Conservation (phyloP, 2,797 vertebrate species). For the Denticeps clupeoides region DNA sequence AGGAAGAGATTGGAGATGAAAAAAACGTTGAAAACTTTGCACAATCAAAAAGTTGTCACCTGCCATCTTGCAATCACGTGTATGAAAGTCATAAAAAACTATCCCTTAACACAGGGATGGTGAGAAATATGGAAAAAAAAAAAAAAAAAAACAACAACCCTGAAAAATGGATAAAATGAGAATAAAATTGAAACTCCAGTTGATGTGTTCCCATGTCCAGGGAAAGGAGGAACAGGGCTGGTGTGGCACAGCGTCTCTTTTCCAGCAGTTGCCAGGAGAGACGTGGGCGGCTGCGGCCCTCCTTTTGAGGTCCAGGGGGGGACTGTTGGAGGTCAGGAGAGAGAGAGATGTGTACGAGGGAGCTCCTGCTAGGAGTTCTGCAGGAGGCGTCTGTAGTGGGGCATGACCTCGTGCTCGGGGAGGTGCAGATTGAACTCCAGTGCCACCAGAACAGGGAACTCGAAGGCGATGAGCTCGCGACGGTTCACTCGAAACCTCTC, state of each 20-base stretch:
- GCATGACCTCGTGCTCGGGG: slow-evolving; percentile 92
- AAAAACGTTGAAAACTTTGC: slow-evolving; percentile 23
- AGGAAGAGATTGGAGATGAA: slow-evolving; percentile 12
- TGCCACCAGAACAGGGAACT: slow-evolving; percentile 93
- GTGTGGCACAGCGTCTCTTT: slow-evolving; percentile 18
- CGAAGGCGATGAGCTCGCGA: slow-evolving; percentile 91
- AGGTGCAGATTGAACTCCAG: slow-evolving; percentile 95
- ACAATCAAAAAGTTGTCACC: slow-evolving; percentile 27
- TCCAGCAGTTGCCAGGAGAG: slow-evolving; percentile 16
- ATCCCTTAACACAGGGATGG: neutral
- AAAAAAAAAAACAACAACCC: slow-evolving; percentile 26
- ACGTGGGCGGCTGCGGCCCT: slow-evolving; percentile 6
- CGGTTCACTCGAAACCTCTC: slow-evolving; percentile 94
- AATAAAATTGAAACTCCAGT: slow-evolving; percentile 24
- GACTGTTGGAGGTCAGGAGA: slow-evolving; percentile 32
- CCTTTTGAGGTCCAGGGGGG: slow-evolving; percentile 12
- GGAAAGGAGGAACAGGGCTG: too few species aligned
- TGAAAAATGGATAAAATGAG: slow-evolving; percentile 22
- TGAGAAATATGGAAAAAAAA: slow-evolving; percentile 13
- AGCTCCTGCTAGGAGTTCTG: slow-evolving; percentile 85
- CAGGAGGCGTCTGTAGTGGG: slow-evolving; percentile 92
- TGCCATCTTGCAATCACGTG: slow-evolving; percentile 5
- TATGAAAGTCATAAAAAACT: slow-evolving; percentile 3
- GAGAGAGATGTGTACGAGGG: slow-evolving; percentile 28
- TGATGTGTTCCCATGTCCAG: too few species aligned